These are phyloP conservation scores for Conistra vaccinii DNA, from an alignment of 2,888 invertebrate genomes.

Conservation along the genomic window DNA sequence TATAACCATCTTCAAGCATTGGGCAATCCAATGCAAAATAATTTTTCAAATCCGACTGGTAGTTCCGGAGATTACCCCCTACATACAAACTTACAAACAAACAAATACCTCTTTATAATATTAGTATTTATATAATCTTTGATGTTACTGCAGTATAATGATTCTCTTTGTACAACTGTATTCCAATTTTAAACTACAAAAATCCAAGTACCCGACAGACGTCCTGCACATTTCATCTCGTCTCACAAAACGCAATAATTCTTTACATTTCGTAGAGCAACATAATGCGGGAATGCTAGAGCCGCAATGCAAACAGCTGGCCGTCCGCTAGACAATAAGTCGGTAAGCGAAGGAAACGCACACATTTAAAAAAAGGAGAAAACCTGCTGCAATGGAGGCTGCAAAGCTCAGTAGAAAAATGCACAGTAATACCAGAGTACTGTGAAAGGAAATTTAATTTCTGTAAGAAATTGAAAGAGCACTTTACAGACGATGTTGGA, in stretches of 20 bases:
- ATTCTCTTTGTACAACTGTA: slow-evolving; percentile 15
- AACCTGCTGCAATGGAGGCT: slow-evolving; percentile 34
- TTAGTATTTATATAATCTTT: not conserved
- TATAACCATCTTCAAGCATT: no score
- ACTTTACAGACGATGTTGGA: slow-evolving; percentile 3
- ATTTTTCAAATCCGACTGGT: no score
- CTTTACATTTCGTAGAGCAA: slow-evolving; percentile 58
- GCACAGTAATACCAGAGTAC: slow-evolving; percentile 55
- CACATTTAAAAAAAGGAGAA: slow-evolving; percentile 63
- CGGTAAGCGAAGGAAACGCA: slow-evolving; percentile 70
- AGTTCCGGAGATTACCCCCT: no score
- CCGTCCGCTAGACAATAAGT: slow-evolving; percentile 77
- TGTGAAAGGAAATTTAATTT: slow-evolving; percentile 42
- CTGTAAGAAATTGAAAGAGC: slow-evolving; percentile 32
- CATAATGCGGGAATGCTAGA: slow-evolving; percentile 75
- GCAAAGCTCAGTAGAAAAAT: slow-evolving; percentile 47
- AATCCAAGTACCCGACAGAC: slow-evolving; percentile 8
- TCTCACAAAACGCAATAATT: slow-evolving; percentile 38
- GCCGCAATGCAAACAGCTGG: slow-evolving; percentile 75
- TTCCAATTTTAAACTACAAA: slow-evolving; percentile 15
- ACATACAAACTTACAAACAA: no score
- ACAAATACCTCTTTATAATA: no score
- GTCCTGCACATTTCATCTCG: slow-evolving; percentile 27
- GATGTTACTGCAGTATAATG: not conserved
- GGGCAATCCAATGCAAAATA: no score